Evolutionary conservation across 1,140 invertebrate species (phyloP), one percentile per base, ranked within the genome.

Genomic region (Leptoteleia sp.): DNA sequence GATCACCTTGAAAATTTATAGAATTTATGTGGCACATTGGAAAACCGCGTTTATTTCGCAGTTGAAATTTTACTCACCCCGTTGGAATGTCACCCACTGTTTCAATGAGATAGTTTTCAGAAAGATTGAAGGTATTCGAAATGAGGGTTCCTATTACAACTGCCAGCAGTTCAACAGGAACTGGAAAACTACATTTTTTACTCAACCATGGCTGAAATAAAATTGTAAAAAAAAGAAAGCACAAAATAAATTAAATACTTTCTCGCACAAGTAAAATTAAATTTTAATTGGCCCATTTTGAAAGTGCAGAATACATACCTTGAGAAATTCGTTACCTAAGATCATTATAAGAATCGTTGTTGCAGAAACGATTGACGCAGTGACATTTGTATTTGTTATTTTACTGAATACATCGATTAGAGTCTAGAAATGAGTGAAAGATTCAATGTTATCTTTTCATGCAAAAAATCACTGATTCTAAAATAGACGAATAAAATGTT

Each of bases 81-180:
- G 91, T 94, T 40, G 95, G 95, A 83, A 97, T 96, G 22, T 91
- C 67, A 2, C 94, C 94, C 9, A 97, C 93, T 8, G 93, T 90
- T 37, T 89, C 84, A 19, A 96, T 92, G 19, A 89, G 84, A 81
- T 93, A 95, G 0, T 73, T 85, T 3, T 86, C 83, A 4, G 92
- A 78, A 7, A 96, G 87, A 17, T 91, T 76, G 15, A 88, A 90
- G 72, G 91, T 92, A 70, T 90, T 91, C 0, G 95, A 96, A 4
- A 93, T 88, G 0, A 95, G 76, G 0, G 96, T 96, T 29, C 95
- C 96, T 11, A 92, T 84, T 5, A 97, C 91, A 12, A 98, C 94
- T 12, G 93, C 93, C 8, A 98, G 91, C 8, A 98, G 89, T 87
- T 98, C 97, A 43, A 96, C 94, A 7, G 97, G 97, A 22, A 98